Evolutionary conservation across 2,888 invertebrate species (phyloP).

Genomic region (Ennomos erosarius): DNA sequence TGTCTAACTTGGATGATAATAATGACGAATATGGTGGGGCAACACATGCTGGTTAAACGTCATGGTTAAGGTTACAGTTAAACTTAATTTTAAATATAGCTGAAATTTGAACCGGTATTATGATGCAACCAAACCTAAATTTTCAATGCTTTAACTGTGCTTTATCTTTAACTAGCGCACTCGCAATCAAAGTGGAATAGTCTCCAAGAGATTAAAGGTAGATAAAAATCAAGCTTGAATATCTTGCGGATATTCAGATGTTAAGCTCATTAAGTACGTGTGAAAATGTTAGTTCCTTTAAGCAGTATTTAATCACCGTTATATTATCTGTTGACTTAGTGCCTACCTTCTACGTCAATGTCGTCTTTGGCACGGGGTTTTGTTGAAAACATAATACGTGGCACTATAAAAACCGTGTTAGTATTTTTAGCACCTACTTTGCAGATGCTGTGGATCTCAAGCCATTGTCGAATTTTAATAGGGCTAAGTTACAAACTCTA

Average conservation of each 20-base stretch:
- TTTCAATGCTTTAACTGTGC: too few relatives aligned
- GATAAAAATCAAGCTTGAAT: constrained; percentile 13
- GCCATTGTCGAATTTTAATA: too few relatives aligned
- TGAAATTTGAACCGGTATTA: too few relatives aligned
- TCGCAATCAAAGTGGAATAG: too few relatives aligned
- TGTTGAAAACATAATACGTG: constrained; percentile 49
- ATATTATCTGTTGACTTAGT: constrained; percentile 56
- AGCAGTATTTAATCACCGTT: constrained; percentile 53
- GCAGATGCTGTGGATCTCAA: neutral
- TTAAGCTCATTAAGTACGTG: constrained; percentile 54
- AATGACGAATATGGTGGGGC: too few relatives aligned
- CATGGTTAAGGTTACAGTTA: too few relatives aligned
- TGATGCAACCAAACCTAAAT: too few relatives aligned
- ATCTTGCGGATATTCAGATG: constrained; percentile 8
- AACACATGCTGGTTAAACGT: too few relatives aligned
- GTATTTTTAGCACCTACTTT: neutral
- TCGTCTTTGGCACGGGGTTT: constrained; percentile 40
- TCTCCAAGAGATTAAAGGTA: constrained; percentile 2
- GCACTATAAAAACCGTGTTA: constrained; percentile 22
- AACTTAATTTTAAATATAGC: too few relatives aligned
- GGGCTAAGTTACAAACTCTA: neutral
- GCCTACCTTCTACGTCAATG: constrained; percentile 48
- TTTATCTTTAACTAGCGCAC: too few relatives aligned
- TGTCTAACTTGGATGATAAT: too few relatives aligned
- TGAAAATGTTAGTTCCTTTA: constrained; percentile 58